Percentiles rank a stretch among this genome's conserved stretches.
phyloP scores from a whole-genome alignment of 2,113 vertebrate genomes.

The Pelusios castaneus region DNA sequence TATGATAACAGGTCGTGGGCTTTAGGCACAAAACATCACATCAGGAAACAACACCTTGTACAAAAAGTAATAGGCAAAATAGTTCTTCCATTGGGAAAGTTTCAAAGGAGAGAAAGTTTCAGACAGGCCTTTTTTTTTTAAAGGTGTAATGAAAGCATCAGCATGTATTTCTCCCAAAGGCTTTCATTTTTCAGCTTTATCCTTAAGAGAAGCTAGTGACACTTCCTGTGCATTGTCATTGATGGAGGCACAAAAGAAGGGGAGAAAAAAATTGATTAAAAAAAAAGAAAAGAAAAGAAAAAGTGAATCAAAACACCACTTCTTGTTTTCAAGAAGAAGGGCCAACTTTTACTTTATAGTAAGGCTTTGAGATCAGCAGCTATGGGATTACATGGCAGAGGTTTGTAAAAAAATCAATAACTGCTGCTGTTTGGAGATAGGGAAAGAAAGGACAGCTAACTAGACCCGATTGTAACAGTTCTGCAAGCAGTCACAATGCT shows the following conservation, averaged over 20 bases:
- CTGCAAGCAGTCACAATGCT: constrained; percentile 87
- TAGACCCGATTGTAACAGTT: constrained; percentile 90
- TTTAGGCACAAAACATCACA: constrained; percentile 52
- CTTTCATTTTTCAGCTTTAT: constrained; percentile 72
- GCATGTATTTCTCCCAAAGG: constrained; percentile 70
- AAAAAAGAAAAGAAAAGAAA: constrained; percentile 55
- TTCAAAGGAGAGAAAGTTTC: constrained; percentile 74
- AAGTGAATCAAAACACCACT: constrained; percentile 76
- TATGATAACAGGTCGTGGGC: constrained; percentile 48
- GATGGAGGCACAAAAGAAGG: constrained; percentile 70
- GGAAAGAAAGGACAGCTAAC: constrained; percentile 91
- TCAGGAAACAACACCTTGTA: constrained; percentile 26
- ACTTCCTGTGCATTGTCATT: constrained; percentile 71
- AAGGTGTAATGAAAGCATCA: constrained; percentile 73
- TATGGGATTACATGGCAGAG: constrained; percentile 82
- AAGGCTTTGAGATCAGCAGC: constrained; percentile 85
- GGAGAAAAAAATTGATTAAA: constrained; percentile 61
- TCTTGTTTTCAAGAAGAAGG: constrained; percentile 83
- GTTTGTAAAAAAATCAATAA: constrained; percentile 88
- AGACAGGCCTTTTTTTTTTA: constrained; percentile 57
- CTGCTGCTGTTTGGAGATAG: constrained; percentile 85
- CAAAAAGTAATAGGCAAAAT: constrained; percentile 71
- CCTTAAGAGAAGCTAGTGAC: constrained; percentile 72
- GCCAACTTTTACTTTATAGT: constrained; percentile 83
- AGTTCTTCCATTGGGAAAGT: constrained; percentile 69